Conservation (phyloP, 2,797 vertebrate genomes). For the Brachyrhaphis roseni region DNA sequence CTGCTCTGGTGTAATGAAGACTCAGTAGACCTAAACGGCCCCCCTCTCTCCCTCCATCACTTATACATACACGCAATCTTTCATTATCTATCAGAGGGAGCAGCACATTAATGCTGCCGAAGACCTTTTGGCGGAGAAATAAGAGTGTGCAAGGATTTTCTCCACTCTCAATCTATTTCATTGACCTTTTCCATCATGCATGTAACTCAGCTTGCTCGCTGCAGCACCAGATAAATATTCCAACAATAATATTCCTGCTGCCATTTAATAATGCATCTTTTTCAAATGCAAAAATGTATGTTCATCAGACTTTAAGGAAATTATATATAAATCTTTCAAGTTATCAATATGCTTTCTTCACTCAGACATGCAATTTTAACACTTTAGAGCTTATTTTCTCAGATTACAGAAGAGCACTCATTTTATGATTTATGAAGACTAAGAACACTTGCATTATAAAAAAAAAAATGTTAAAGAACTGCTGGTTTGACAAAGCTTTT, state of each 20-base stretch:
- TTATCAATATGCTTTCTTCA: slow-evolving; percentile 3
- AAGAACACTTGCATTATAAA: neutral
- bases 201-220: slow-evolving; percentile 63
- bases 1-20: slow-evolving; percentile 79
- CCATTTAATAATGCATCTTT: slow-evolving; percentile 65
- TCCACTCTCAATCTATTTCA: slow-evolving; percentile 74
- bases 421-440: neutral
- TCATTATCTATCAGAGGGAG: slow-evolving; percentile 73
- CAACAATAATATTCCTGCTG: slow-evolving; percentile 56
- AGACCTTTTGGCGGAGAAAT: slow-evolving; percentile 78
- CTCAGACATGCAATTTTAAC: slow-evolving; percentile 10
- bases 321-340: neutral
- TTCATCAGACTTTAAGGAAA: slow-evolving; percentile 23
- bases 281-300: slow-evolving; percentile 42
- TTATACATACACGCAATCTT: slow-evolving; percentile 51
- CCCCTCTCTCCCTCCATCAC: slow-evolving; percentile 23
- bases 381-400: neutral
- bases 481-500: neutral
- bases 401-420: neutral
- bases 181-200: slow-evolving; percentile 79
- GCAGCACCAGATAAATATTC: slow-evolving; percentile 69
- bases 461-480: neutral
- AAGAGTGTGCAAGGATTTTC: slow-evolving; percentile 71
- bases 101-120: slow-evolving; percentile 73
- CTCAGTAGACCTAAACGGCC: slow-evolving; percentile 77